Evolutionary conservation across 23 tunicate genomes (phyloP).

Genomic region (Ascidia mentula): DNA sequence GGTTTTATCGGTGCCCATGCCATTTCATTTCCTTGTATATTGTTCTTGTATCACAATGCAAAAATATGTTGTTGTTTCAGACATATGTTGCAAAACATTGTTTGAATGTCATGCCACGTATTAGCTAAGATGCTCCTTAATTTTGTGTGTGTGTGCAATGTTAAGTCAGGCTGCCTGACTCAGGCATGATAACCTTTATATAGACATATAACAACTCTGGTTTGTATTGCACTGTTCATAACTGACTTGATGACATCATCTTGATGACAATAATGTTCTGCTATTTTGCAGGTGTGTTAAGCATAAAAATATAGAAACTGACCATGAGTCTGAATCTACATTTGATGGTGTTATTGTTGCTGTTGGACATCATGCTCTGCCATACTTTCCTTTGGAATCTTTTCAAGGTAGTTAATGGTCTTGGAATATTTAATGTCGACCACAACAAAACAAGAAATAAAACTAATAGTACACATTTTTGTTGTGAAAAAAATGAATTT

Average conservation of each 20-base stretch:
- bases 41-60: too few species aligned
- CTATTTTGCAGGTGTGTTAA: neutral
- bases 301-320: neutral
- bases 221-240: too few species aligned
- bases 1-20: too few species aligned
- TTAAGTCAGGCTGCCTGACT: too few species aligned
- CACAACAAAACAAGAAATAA: too few species aligned
- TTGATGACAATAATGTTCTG: neutral
- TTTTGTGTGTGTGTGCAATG: too few species aligned
- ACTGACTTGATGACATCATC: too few species aligned
- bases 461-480: neutral
- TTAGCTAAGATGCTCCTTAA: too few species aligned
- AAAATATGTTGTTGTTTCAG: neutral
- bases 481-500: neutral
- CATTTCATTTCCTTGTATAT: too few species aligned
- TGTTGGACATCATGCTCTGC: constrained; percentile 41
- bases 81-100: neutral
- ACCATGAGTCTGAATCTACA: neutral
- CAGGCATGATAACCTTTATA: too few species aligned
- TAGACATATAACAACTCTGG: too few species aligned
- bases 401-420: constrained; percentile 19
- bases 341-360: constrained; percentile 46
- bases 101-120: too few species aligned
- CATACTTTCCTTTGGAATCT: constrained; percentile 19
- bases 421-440: neutral